Conservation (phyloP, 2,888 invertebrate genomes). For the Aphodius sticticus region DNA sequence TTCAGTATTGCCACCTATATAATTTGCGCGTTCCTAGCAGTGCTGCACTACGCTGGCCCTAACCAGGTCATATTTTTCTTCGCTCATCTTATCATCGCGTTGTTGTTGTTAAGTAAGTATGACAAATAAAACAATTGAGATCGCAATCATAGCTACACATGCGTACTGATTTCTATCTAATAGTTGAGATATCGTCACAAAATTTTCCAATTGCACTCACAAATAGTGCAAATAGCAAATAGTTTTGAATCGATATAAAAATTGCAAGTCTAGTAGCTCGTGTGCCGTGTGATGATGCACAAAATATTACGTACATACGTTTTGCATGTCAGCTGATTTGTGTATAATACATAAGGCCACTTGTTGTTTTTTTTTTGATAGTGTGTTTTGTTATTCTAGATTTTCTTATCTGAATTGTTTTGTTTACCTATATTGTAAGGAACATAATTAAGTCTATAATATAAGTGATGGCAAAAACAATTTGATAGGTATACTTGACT, state of each 20-base stretch:
- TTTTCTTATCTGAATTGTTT: background rate
- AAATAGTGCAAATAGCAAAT: background rate
- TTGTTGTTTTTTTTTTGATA: background rate
- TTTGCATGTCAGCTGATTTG: background rate
- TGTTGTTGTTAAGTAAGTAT: slow-evolving; percentile 52
- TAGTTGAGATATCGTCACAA: background rate
- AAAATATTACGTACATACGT: background rate
- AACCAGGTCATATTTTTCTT: slow-evolving; percentile 51
- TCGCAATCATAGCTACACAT: background rate
- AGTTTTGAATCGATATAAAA: background rate
- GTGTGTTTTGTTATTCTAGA: background rate
- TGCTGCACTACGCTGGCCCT: slow-evolving; percentile 51
- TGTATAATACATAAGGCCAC: background rate
- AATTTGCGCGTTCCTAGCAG: slow-evolving; percentile 51
- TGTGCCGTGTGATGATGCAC: background rate
- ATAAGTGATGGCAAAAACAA: background rate
- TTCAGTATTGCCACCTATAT: slow-evolving; percentile 51
- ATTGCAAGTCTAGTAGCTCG: background rate
- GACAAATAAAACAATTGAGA: slow-evolving; percentile 9
- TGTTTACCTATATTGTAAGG: background rate
- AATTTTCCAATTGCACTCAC: background rate
- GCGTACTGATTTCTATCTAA: slow-evolving; percentile 17
- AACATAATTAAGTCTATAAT: background rate
- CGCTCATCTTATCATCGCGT: slow-evolving; percentile 51
- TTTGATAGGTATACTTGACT: background rate